Conservation (phyloP, 1,140 invertebrate species). For the Araneus ventricosus region DNA sequence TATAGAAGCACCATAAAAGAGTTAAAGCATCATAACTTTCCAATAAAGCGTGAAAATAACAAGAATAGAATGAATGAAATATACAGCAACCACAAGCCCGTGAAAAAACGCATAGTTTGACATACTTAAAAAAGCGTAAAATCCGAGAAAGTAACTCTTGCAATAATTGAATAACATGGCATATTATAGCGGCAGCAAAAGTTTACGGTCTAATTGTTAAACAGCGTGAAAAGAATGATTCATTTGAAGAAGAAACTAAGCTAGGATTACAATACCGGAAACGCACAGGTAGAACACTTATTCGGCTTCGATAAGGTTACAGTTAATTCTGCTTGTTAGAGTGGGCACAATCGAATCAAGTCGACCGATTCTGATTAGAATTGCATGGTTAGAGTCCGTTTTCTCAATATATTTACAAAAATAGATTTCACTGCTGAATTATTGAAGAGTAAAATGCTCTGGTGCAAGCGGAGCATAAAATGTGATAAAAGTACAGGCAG, state of each 20-base stretch:
- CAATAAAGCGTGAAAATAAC: neutral
- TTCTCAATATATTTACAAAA: neutral
- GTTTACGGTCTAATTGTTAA: neutral
- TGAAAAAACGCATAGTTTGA: neutral
- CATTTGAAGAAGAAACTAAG: constrained; percentile 1
- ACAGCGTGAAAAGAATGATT: constrained; percentile 21
- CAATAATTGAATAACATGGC: neutral
- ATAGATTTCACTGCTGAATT: neutral
- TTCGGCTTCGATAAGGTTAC: constrained; percentile 4
- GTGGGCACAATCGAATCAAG: neutral
- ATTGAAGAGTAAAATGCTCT: neutral
- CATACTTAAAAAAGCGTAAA: neutral
- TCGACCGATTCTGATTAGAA: constrained; percentile 20
- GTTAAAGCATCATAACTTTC: neutral
- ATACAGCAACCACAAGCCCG: neutral
- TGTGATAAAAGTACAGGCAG: neutral
- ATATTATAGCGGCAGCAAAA: neutral
- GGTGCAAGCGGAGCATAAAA: constrained; percentile 28
- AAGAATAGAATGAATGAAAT: neutral
- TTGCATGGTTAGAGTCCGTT: neutral
- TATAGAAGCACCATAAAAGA: neutral
- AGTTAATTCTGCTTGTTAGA: constrained; percentile 23
- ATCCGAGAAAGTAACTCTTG: neutral
- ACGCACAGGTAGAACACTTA: neutral
- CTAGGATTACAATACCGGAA: neutral